A percentile compares a stretch with the other conserved stretches of the same genome.
Conservation (phyloP, 2,113 vertebrate genomes). For the Podarcis raffonei region DNA sequence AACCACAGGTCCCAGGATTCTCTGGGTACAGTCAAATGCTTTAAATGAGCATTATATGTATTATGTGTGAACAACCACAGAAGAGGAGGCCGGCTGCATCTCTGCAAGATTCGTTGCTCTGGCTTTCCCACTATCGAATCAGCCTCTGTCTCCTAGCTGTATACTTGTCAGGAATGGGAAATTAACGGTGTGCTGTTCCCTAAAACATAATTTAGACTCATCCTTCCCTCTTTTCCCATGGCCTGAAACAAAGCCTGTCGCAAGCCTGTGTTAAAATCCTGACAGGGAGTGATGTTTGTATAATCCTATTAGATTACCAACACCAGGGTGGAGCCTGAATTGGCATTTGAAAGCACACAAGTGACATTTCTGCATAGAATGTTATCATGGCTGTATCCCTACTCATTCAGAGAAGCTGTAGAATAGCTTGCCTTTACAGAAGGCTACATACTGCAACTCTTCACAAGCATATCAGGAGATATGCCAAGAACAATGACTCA, state of each 20-base stretch:
- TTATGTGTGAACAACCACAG: not conserved
- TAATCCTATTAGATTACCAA: not conserved
- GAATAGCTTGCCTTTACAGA: not conserved
- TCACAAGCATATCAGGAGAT: too few relatives aligned
- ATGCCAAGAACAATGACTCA: too few relatives aligned
- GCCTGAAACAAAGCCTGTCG: not conserved
- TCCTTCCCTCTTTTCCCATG: not conserved
- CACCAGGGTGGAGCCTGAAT: not conserved
- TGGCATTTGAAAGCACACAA: too few relatives aligned
- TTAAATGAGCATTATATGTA: too few relatives aligned
- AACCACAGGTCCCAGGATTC: too few relatives aligned
- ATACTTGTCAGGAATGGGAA: not conserved
- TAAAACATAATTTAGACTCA: not conserved
- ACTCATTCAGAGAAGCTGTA: not conserved
- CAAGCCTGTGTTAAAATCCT: not conserved
- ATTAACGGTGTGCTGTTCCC: not conserved
- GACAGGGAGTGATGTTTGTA: not conserved
- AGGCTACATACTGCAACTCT: too few relatives aligned
- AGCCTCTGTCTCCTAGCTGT: not conserved
- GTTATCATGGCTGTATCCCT: too few relatives aligned
- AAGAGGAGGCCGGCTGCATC: not conserved
- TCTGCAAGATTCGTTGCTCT: not conserved
- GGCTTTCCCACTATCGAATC: not conserved
- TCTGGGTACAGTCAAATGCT: too few relatives aligned
- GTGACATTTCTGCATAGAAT: too few relatives aligned